These are phyloP conservation scores for Eupithecia vulgata DNA, from an alignment of 2,888 invertebrate genomes.

Conservation along the genomic window DNA sequence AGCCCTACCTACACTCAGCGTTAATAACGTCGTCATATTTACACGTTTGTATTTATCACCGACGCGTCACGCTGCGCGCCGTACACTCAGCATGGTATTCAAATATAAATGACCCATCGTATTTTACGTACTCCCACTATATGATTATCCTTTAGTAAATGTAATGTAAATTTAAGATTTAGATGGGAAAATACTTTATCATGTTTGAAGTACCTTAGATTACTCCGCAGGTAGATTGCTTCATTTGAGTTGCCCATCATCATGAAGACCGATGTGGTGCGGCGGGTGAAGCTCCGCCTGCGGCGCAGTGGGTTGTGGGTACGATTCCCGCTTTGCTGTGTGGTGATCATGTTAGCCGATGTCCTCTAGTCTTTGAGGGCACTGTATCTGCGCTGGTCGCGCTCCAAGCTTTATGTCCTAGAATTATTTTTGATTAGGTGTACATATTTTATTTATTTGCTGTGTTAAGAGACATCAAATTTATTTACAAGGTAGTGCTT, in stretches of 20 bases:
- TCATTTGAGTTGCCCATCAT: background rate
- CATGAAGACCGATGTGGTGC: background rate
- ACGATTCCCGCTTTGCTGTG: too few species aligned
- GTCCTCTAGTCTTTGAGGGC: too few species aligned
- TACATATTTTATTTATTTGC: too few species aligned
- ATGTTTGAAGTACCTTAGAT: background rate
- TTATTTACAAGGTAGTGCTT: background rate
- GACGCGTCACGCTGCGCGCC: conserved; percentile 58
- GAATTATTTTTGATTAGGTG: too few species aligned
- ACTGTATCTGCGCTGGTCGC: too few species aligned
- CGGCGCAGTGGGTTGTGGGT: too few species aligned
- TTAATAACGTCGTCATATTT: conserved; percentile 55
- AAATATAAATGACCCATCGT: conserved; percentile 73
- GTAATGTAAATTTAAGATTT: conserved; percentile 8
- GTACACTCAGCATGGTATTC: conserved; percentile 75
- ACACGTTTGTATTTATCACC: conserved; percentile 7
- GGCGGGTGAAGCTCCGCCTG: too few species aligned
- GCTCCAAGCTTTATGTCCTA: too few species aligned
- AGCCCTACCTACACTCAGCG: conserved; percentile 51
- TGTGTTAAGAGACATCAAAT: too few species aligned
- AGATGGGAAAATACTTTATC: background rate
- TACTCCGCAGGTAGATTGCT: background rate
- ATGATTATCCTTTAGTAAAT: conserved; percentile 28
- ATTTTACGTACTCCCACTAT: conserved; percentile 55
- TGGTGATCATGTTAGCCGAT: too few species aligned